Percentiles rank a stretch among this genome's conserved stretches.
These are phyloP conservation scores for Nyleta sp. DNA, from an alignment of 2,888 invertebrate genomes.

Conservation along the genomic window DNA sequence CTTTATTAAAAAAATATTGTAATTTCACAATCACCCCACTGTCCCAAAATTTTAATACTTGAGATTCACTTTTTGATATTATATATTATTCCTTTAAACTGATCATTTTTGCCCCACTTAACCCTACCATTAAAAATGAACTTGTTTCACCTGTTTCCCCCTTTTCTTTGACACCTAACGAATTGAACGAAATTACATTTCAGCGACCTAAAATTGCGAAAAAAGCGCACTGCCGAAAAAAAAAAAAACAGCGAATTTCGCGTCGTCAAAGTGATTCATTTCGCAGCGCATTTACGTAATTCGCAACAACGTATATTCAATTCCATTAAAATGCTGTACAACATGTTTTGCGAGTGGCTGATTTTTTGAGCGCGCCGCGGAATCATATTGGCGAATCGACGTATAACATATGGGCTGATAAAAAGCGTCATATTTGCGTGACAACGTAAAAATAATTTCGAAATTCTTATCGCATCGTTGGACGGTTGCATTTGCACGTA, in stretches of 20 bases:
- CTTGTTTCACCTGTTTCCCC: too few species aligned
- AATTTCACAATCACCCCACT: too few species aligned
- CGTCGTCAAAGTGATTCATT: slow-evolving; percentile 26
- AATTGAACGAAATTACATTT: too few species aligned
- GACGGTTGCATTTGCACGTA: slow-evolving; percentile 64
- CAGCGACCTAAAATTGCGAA: too few species aligned
- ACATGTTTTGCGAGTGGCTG: slow-evolving; percentile 53
- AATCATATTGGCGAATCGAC: slow-evolving; percentile 54
- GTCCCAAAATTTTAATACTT: too few species aligned
- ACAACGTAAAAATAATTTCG: slow-evolving; percentile 69
- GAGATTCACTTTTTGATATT: too few species aligned
- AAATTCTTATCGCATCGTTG: slow-evolving; percentile 72
- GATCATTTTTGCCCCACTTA: too few species aligned
- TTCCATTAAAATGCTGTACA: slow-evolving; percentile 55
- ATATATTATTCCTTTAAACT: too few species aligned
- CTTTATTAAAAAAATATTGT: too few species aligned
- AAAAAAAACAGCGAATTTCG: slow-evolving; percentile 5
- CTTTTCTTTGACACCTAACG: too few species aligned
- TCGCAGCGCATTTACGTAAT: slow-evolving; percentile 48
- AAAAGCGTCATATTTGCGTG: slow-evolving; percentile 65
- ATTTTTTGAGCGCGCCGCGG: slow-evolving; percentile 38
- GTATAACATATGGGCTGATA: slow-evolving; percentile 64
- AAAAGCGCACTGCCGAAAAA: neutral
- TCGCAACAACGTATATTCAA: slow-evolving; percentile 27
- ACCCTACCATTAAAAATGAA: too few species aligned